phyloP scores from a whole-genome alignment of 2,797 vertebrate genomes.

The Monodelphis domestica region DNA sequence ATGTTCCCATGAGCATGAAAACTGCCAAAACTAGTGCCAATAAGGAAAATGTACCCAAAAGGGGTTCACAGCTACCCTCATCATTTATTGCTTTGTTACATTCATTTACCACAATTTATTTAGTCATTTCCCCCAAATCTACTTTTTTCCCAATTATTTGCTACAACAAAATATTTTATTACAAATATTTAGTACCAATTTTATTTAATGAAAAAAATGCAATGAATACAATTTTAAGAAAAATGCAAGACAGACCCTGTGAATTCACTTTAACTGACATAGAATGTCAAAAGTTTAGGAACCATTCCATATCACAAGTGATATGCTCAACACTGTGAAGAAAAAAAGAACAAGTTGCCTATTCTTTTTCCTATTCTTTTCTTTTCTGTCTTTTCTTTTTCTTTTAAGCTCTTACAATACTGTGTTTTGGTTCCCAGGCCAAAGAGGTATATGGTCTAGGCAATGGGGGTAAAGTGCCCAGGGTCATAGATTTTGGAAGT shows the following conservation, averaged over 20 bases:
- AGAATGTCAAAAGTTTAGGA: background rate
- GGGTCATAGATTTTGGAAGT: no score
- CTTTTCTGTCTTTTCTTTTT: no score
- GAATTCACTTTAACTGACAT: background rate
- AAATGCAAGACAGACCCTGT: background rate
- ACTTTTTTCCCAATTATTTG: background rate
- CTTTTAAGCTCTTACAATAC: no score
- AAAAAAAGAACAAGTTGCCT: background rate
- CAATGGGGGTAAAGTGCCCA: no score
- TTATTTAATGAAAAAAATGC: background rate
- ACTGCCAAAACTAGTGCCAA: background rate
- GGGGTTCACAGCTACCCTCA: background rate
- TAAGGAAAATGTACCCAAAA: no score
- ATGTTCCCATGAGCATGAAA: background rate
- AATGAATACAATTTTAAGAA: no score
- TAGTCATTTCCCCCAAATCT: background rate
- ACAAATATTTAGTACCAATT: background rate
- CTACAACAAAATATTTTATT: background rate
- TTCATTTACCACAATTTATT: background rate
- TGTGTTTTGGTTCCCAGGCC: no score
- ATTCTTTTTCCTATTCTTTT: no score
- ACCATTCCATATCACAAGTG: background rate
- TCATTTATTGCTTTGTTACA: background rate
- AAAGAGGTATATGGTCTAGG: no score
- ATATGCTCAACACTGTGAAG: background rate